These are phyloP conservation scores for Caerostris darwini DNA, from an alignment of 1,140 invertebrate genomes.

Conservation along the genomic window DNA sequence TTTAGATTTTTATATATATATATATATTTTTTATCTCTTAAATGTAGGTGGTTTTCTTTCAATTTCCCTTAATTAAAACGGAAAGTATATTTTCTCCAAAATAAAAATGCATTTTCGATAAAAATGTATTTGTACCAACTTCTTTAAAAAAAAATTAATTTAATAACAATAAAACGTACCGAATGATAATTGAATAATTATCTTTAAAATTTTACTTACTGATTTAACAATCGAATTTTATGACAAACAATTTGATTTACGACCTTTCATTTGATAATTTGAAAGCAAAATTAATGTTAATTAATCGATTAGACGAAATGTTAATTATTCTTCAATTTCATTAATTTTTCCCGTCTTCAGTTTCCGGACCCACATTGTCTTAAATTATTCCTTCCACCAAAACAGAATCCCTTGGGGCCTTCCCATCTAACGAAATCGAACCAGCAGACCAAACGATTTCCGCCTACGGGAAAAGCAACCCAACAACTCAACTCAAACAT, in stretches of 20 bases:
- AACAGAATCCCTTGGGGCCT: not conserved
- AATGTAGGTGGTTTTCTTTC: too few species aligned
- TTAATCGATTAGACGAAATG: not conserved
- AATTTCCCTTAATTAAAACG: too few species aligned
- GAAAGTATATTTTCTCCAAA: too few species aligned
- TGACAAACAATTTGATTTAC: not conserved
- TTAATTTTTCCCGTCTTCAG: not conserved
- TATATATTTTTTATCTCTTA: too few species aligned
- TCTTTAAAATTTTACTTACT: too few species aligned
- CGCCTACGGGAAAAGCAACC: not conserved
- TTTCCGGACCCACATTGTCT: not conserved
- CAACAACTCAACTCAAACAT: constrained; percentile 49
- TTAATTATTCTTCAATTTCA: not conserved
- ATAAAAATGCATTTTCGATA: too few species aligned
- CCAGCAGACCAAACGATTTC: constrained; percentile 1
- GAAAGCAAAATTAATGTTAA: not conserved
- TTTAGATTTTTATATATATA: too few species aligned
- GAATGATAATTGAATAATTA: too few species aligned
- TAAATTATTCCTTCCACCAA: not conserved
- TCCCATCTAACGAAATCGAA: not conserved
- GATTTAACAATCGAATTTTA: too few species aligned
- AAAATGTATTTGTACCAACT: too few species aligned
- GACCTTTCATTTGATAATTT: not conserved
- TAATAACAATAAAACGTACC: too few species aligned
- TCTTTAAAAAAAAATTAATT: too few species aligned